A percentile compares a stretch with the other conserved stretches of the same genome.
These are phyloP conservation scores for Scaptomyza pallida DNA, from an alignment of 1,140 invertebrate genomes.

Conservation along the genomic window DNA sequence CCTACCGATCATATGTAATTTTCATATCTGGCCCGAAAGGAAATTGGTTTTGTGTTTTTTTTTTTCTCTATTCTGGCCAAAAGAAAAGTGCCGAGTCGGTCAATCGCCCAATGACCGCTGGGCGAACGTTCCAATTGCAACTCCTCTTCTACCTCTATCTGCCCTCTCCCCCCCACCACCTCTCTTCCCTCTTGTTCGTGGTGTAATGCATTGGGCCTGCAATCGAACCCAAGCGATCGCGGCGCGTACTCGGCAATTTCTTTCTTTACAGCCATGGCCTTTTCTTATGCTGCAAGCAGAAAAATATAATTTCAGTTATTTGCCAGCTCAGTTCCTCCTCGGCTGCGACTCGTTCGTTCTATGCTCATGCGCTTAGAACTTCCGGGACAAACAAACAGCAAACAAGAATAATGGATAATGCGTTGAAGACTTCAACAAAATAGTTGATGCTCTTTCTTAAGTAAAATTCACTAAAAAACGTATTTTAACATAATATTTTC, in stretches of 20 bases:
- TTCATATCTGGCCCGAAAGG: slow-evolving; percentile 46
- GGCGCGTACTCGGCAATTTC: slow-evolving; percentile 44
- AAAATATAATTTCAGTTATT: slow-evolving; percentile 76
- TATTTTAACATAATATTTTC: too few species aligned
- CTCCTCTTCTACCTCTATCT: not conserved
- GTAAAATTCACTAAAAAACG: too few species aligned
- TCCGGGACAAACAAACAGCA: slow-evolving; percentile 66
- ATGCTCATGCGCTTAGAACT: slow-evolving; percentile 79
- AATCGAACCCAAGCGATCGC: slow-evolving; percentile 47
- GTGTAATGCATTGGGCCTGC: slow-evolving; percentile 12
- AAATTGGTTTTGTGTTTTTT: slow-evolving; percentile 47
- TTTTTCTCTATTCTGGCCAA: slow-evolving; percentile 14
- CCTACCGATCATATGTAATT: slow-evolving; percentile 51
- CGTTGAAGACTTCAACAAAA: not conserved
- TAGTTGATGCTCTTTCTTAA: slow-evolving; percentile 12
- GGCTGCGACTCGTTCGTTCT: slow-evolving; percentile 43
- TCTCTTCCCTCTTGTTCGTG: not conserved
- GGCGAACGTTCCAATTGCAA: slow-evolving; percentile 52
- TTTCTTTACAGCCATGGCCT: slow-evolving; percentile 45
- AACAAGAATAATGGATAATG: slow-evolving; percentile 28
- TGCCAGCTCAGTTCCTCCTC: slow-evolving; percentile 68
- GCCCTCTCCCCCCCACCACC: not conserved
- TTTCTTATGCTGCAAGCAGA: slow-evolving; percentile 48
- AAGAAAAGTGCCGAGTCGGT: slow-evolving; percentile 47
- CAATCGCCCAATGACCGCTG: slow-evolving; percentile 54